These are phyloP conservation scores for Euzophera pinguis DNA, from an alignment of 2,888 invertebrate species.

Conservation along the genomic window DNA sequence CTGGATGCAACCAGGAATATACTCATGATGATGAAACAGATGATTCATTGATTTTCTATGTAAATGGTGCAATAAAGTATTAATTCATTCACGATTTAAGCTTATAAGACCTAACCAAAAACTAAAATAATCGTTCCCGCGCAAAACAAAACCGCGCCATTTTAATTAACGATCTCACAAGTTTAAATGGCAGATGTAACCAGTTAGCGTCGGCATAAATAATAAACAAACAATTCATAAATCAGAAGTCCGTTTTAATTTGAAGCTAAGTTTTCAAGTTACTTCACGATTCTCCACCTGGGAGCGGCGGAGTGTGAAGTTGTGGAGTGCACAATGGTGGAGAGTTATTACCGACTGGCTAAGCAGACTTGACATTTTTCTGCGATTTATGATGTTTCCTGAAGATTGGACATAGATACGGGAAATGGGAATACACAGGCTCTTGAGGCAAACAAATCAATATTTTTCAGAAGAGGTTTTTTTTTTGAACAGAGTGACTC, in stretches of 20 bases:
- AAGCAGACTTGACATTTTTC: not conserved
- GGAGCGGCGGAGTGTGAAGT: conserved; percentile 38
- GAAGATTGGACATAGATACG: too few species aligned
- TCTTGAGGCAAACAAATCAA: too few species aligned
- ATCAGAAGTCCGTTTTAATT: conserved; percentile 20
- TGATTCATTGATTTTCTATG: too few species aligned
- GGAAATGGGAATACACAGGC: too few species aligned
- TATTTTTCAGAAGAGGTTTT: too few species aligned
- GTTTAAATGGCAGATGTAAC: not conserved
- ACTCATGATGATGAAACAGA: too few species aligned
- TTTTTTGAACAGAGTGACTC: too few species aligned
- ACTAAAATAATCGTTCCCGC: too few species aligned
- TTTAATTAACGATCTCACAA: not conserved
- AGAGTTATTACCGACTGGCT: not conserved
- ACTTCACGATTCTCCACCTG: conserved; percentile 40
- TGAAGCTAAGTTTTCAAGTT: conserved; percentile 29
- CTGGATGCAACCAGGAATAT: too few species aligned
- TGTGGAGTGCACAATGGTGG: conserved; percentile 22
- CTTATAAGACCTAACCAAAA: too few species aligned
- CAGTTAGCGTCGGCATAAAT: not conserved
- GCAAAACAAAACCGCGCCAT: not conserved
- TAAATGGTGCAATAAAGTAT: too few species aligned
- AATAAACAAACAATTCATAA: conserved; percentile 7
- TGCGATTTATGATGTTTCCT: not conserved
- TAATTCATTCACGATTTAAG: too few species aligned